Evolutionary conservation across 2,888 invertebrate species (phyloP), one percentile per base, ranked within the genome.

Genomic region (Leptothorax acervorum): DNA sequence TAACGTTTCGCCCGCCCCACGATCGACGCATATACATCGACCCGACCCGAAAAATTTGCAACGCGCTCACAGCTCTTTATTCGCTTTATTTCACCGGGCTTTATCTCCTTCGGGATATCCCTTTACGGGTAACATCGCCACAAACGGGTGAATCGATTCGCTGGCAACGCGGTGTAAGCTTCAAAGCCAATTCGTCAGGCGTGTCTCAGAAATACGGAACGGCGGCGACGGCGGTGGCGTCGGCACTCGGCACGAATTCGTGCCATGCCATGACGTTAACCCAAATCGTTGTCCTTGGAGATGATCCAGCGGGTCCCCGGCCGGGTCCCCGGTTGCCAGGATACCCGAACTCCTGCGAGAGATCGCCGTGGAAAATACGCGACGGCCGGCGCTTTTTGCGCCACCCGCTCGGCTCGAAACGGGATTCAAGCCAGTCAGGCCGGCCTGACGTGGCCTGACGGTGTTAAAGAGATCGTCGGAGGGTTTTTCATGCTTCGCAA

Each of bases 201-300:
- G 6, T 35, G 65, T 71, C 71, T 55, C 86, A 81, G 81, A 87
- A 85, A 83, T 71, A 76, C 60, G 87, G 51, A 12, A 42, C 70
- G 62, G 28, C 18, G 53, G 6, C 15, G 78, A 57, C 70, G 62
- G n/a, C 6, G 23, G 23, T 23, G 78, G 66, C 66, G 75, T 55
- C 81, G 84, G 31, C 31, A 3, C 23, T 35, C 35, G 35, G 81
- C 92, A 91, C 92, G 90, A 92, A 91, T 92, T 89, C 85, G 86
- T 23, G 23, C 23, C 23, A 23, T 23, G 23, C 23, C 23, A 0
- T 88, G 86, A 90, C 90, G 91, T 92, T 94, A 93, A 93, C 94
- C 93, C 89, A 93, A 90, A 93, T 94, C 86, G 86, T 81, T 85
- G 88, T 89, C 89, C 90, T 92, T 94, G 94, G 94, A 93, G 89